These are phyloP conservation scores for Stichodactyla helianthus DNA, from an alignment of 64 coral and sea anemone genomes.

Conservation along the genomic window DNA sequence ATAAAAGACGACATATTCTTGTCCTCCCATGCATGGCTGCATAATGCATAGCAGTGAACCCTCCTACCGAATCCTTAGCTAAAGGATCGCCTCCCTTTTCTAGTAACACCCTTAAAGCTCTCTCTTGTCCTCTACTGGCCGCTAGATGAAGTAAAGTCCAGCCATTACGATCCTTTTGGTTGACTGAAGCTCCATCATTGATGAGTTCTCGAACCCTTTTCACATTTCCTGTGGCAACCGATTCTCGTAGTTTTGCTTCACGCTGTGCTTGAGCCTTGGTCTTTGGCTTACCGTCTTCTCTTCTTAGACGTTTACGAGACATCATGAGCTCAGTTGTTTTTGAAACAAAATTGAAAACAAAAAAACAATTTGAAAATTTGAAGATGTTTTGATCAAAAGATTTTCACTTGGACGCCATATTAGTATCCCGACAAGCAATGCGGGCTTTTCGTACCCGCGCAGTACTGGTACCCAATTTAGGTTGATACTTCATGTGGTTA, in stretches of 20 bases:
- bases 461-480: background rate
- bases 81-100: conserved; percentile 86
- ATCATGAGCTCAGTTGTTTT: background rate
- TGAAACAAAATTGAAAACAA: background rate
- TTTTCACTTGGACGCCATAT: conserved; percentile 23
- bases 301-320: background rate
- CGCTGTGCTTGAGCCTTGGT: background rate
- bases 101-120: conserved; percentile 69
- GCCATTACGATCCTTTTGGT: conserved; percentile 82
- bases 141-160: conserved; percentile 86
- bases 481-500: background rate
- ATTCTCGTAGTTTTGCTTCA: conserved; percentile 32
- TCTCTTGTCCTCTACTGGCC: conserved; percentile 80
- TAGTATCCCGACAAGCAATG: conserved; percentile 3
- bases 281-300: background rate
- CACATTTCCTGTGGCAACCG: conserved; percentile 80
- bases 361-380: background rate
- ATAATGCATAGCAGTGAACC: conserved; percentile 88
- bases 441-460: background rate
- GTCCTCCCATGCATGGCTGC: conserved; percentile 88
- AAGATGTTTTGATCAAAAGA: conserved; percentile 12
- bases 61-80: conserved; percentile 77
- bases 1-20: conserved; percentile 70
- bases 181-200: conserved; percentile 66
- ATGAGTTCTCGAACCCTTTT: conserved; percentile 77